Conservation (phyloP, 2,888 invertebrate species). For the Germaria angustata region DNA sequence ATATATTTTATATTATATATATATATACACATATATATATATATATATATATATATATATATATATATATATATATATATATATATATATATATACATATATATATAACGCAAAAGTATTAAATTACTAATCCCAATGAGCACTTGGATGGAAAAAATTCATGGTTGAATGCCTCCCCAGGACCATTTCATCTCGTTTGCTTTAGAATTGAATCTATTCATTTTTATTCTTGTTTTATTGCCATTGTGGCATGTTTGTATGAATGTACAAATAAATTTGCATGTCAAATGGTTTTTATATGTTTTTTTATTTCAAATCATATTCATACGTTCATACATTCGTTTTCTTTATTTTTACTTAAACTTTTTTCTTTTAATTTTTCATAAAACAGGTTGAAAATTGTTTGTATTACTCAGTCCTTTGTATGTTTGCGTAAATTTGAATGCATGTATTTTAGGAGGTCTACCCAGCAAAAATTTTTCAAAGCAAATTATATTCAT, state of each 20-base stretch:
- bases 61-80: too few relatives aligned
- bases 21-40: too few relatives aligned
- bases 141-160: background rate
- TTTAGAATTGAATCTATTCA: background rate
- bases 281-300: slow-evolving; percentile 44
- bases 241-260: slow-evolving; percentile 32
- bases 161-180: background rate
- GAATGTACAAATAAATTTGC: slow-evolving; percentile 54
- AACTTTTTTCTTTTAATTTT: background rate
- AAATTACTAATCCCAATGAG: too few relatives aligned
- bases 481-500: background rate
- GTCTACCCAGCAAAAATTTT: background rate
- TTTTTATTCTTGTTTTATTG: slow-evolving; percentile 1
- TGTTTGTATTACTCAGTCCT: background rate
- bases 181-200: background rate
- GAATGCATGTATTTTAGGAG: background rate
- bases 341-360: background rate
- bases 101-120: too few relatives aligned
- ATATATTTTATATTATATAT: too few relatives aligned
- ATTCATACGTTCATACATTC: background rate
- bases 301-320: background rate
- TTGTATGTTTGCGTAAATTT: background rate
- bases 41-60: too few relatives aligned
- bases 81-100: too few relatives aligned
- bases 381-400: slow-evolving; percentile 6